Evolutionary conservation across 2,113 vertebrate genomes (phyloP).

Genomic region (Eleginops maclovinus): DNA sequence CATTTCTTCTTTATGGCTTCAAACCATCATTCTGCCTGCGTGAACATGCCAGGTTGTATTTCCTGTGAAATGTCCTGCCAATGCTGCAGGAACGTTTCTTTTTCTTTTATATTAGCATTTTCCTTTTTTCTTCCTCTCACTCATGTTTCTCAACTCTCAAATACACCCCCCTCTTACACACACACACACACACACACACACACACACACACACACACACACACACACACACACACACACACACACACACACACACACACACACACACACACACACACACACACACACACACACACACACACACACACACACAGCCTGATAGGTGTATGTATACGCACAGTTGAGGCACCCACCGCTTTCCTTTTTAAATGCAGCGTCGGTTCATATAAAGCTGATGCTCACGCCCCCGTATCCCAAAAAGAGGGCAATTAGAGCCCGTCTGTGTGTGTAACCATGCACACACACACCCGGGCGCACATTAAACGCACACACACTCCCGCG

Average conservation of each 20-base stretch:
- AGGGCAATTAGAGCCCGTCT: slow-evolving; percentile 59
- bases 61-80: not conserved
- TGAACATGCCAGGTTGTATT: slow-evolving; percentile 3
- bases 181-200: no score
- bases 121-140: not conserved
- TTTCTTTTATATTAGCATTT: not conserved
- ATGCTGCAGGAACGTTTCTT: not conserved
- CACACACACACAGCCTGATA: slow-evolving; percentile 21
- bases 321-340: not conserved
- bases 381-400: slow-evolving; percentile 46
- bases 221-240: no score
- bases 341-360: slow-evolving; percentile 30
- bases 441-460: slow-evolving; percentile 55
- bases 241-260: not conserved
- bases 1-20: not conserved
- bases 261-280: not conserved
- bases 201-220: no score
- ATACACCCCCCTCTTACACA: not conserved
- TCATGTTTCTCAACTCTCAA: not conserved
- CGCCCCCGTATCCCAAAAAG: slow-evolving; percentile 33
- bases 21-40: not conserved
- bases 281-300: slow-evolving; percentile 12
- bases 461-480: slow-evolving; percentile 25
- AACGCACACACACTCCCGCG: slow-evolving; percentile 26
- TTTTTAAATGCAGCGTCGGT: slow-evolving; percentile 9